These are phyloP conservation scores for Lottia scabra DNA, from an alignment of 2,888 invertebrate species.

Conservation along the genomic window DNA sequence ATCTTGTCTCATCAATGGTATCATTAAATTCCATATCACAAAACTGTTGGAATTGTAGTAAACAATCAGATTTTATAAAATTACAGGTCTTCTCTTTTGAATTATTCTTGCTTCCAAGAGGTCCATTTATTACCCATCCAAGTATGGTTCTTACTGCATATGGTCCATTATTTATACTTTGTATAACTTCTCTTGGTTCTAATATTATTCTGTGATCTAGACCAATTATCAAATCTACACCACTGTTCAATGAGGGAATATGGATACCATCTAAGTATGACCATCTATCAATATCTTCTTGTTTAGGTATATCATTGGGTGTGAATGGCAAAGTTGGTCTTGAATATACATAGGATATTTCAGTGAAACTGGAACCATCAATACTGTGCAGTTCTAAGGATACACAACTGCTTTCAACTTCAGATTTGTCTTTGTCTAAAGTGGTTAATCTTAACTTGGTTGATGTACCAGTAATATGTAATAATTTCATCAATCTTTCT, in stretches of 20 bases:
- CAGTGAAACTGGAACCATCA: background rate
- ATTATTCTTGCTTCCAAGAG: background rate
- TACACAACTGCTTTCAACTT: background rate
- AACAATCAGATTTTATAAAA: background rate
- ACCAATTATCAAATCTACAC: background rate
- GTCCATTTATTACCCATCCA: background rate
- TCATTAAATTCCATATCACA: conserved; percentile 1
- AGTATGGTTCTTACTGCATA: background rate
- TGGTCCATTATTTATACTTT: background rate
- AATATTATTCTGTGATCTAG: background rate
- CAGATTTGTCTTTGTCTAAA: background rate
- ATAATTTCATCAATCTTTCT: background rate
- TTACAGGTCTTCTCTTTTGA: background rate
- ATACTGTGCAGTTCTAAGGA: background rate
- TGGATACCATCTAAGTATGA: background rate
- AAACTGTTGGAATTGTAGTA: background rate
- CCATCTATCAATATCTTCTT: conserved; percentile 2
- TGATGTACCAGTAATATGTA: background rate
- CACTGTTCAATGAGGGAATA: background rate
- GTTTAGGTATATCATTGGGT: background rate
- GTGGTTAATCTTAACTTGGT: background rate
- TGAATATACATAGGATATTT: background rate
- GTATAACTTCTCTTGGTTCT: background rate
- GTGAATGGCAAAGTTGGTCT: background rate
- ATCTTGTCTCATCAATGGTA: background rate